phyloP scores from a whole-genome alignment of 2,888 invertebrate genomes.

The Agapostemon virescens region DNA sequence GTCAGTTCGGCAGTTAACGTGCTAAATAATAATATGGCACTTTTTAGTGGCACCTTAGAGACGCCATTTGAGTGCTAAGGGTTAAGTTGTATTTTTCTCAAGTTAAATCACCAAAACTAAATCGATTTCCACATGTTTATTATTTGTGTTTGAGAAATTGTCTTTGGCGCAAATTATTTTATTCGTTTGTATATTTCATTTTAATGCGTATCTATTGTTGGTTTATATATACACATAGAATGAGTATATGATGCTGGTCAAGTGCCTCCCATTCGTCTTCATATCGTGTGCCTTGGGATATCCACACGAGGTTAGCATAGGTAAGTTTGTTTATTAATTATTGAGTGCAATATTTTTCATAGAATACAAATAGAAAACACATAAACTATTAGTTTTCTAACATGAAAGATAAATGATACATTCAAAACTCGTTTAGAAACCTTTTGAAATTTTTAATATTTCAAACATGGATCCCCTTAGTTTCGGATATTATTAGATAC shows the following conservation, averaged over 20 bases:
- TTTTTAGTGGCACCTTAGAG: too few species aligned
- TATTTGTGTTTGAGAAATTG: neutral
- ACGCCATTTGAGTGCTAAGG: too few species aligned
- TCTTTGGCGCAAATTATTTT: neutral
- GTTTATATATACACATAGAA: slow-evolving; percentile 55
- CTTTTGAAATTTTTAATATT: too few species aligned
- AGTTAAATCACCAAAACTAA: neutral
- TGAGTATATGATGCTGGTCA: slow-evolving; percentile 66
- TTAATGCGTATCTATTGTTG: neutral
- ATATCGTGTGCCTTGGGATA: slow-evolving; percentile 60
- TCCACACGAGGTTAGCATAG: slow-evolving; percentile 60
- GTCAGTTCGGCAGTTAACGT: too few species aligned
- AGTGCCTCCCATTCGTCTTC: slow-evolving; percentile 60
- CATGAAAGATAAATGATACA: neutral
- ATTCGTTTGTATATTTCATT: neutral
- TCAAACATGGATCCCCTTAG: too few species aligned
- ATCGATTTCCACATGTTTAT: neutral
- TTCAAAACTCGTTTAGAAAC: too few species aligned
- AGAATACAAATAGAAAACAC: neutral
- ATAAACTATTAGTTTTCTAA: neutral
- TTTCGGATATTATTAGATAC: too few species aligned
- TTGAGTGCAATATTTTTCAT: neutral
- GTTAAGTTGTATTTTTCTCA: too few species aligned
- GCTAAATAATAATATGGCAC: too few species aligned
- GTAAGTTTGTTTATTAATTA: slow-evolving; percentile 50